Evolutionary conservation across 2,113 vertebrate genomes (phyloP).

Genomic region (Eulemur rufifrons): DNA sequence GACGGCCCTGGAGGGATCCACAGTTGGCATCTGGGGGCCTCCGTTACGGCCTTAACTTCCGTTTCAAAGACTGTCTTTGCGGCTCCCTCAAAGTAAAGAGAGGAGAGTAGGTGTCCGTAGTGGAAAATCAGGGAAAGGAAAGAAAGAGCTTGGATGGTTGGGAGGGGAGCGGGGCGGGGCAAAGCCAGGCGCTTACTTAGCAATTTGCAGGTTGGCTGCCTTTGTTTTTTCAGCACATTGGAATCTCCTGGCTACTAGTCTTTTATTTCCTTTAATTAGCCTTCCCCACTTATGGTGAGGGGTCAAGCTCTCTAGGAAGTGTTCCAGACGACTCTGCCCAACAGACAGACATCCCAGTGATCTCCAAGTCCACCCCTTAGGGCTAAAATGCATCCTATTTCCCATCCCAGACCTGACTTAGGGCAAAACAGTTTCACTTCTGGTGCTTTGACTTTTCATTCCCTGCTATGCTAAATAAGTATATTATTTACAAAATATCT

Average conservation of each 20-base stretch:
- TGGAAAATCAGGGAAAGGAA: background rate
- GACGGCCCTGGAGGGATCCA: background rate
- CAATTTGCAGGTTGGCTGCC: background rate
- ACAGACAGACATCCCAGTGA: background rate
- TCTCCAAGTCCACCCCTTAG: background rate
- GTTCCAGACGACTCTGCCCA: conserved; percentile 4
- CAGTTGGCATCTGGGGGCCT: background rate
- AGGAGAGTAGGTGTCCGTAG: background rate
- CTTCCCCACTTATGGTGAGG: background rate
- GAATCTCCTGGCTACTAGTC: conserved; percentile 43
- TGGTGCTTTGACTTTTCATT: conserved; percentile 52
- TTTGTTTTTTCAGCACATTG: conserved; percentile 20
- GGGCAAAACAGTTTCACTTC: background rate
- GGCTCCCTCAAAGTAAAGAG: background rate
- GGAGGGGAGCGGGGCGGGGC: background rate
- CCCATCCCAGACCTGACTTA: background rate
- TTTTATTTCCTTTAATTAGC: conserved; percentile 63
- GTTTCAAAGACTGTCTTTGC: background rate
- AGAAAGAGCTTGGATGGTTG: background rate
- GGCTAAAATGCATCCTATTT: background rate
- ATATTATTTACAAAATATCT: conserved; percentile 78
- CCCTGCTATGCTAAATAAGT: conserved; percentile 43
- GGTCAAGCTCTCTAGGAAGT: conserved; percentile 55
- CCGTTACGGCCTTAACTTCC: background rate
- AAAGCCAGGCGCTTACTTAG: background rate